Evolutionary conservation across 2,113 vertebrate genomes (phyloP).

Genomic region (Parus major): DNA sequence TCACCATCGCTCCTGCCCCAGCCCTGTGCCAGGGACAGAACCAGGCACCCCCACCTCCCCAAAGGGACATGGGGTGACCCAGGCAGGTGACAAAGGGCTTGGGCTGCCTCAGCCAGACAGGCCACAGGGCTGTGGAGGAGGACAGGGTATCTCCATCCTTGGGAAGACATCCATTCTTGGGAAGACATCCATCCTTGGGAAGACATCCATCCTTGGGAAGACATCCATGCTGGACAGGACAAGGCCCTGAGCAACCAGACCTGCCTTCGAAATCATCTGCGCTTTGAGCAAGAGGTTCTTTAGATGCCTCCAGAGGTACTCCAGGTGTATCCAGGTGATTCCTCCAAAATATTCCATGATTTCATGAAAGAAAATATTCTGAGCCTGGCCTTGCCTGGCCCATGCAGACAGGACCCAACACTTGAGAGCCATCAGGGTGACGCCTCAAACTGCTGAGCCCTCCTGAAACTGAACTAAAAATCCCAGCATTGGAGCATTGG

Average conservation of each 20-base stretch:
- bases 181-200: background rate
- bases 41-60: background rate
- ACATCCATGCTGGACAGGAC: background rate
- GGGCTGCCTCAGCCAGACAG: background rate
- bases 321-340: background rate
- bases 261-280: background rate
- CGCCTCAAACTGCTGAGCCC: background rate
- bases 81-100: background rate
- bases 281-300: background rate
- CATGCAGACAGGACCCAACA: background rate
- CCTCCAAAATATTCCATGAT: background rate
- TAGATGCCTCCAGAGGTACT: background rate
- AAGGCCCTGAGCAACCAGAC: background rate
- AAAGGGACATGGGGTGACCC: background rate
- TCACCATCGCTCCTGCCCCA: background rate
- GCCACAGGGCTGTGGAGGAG: background rate
- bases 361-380: background rate
- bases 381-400: background rate
- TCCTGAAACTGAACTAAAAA: background rate
- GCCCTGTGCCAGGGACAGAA: background rate
- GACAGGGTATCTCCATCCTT: background rate
- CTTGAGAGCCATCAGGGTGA: background rate
- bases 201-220: background rate
- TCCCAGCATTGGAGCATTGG: background rate
- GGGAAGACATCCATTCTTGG: background rate